Evolutionary conservation across 2,888 invertebrate species (phyloP).

Genomic region (Parasteatoda lunata): DNA sequence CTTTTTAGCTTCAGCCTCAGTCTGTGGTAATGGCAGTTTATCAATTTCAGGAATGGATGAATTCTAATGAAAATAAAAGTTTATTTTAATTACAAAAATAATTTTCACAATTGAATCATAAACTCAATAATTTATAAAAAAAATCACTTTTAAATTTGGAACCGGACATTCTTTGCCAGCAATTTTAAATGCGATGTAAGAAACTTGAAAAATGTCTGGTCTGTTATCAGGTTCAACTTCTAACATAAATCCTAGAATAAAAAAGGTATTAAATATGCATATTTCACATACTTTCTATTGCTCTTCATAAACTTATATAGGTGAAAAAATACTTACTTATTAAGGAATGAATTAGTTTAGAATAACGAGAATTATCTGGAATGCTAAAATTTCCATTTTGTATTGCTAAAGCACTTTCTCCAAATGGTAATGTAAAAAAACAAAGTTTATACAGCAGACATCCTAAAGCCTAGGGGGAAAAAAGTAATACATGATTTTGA

Average conservation of each 20-base stretch:
- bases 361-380: conserved; percentile 86
- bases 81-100: conserved; percentile 52
- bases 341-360: conserved; percentile 82
- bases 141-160: conserved; percentile 81
- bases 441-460: conserved; percentile 91
- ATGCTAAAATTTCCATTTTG: conserved; percentile 90
- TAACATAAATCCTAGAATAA: conserved; percentile 83
- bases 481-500: too few species aligned
- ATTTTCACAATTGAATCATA: conserved; percentile 83
- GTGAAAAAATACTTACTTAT: conserved; percentile 79
- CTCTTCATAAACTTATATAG: background rate
- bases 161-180: conserved; percentile 84
- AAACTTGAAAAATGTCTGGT: conserved; percentile 80
- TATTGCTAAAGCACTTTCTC: conserved; percentile 93
- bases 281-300: too few species aligned
- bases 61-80: conserved; percentile 77
- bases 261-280: too few species aligned
- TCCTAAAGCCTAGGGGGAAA: conserved; percentile 83
- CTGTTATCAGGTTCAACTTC: conserved; percentile 87
- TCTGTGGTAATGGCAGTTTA: conserved; percentile 80
- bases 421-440: conserved; percentile 91
- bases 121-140: too few species aligned
- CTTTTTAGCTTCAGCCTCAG: conserved; percentile 80
- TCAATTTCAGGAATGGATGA: conserved; percentile 80
- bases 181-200: conserved; percentile 73